Evolutionary conservation across 2,797 vertebrate species (phyloP).

Genomic region (Silurus lanzhouensis): DNA sequence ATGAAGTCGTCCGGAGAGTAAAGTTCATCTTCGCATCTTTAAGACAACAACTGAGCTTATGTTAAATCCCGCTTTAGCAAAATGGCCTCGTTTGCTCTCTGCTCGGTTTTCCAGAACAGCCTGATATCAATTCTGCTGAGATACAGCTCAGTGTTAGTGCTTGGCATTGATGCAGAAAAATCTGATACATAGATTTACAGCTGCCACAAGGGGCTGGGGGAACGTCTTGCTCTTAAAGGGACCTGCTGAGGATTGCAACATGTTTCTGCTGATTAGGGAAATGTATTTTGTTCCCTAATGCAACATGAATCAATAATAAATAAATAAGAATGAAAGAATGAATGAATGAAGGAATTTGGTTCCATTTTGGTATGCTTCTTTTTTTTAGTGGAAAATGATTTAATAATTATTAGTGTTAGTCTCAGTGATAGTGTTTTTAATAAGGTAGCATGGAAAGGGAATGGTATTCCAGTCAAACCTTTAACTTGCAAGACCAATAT

Average conservation of each 20-base stretch:
- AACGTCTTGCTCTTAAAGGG: conserved; percentile 69
- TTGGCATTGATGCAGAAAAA: conserved; percentile 69
- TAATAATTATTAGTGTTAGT: background rate
- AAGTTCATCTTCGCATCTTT: background rate
- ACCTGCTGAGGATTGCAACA: conserved; percentile 55
- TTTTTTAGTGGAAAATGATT: no score
- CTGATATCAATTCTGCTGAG: conserved; percentile 64
- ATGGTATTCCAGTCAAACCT: background rate
- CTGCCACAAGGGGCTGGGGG: conserved; percentile 65
- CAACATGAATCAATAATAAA: background rate
- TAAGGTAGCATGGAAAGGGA: background rate
- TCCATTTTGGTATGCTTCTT: no score
- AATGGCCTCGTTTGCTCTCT: conserved; percentile 31
- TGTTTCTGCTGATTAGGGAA: background rate
- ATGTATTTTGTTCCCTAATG: background rate
- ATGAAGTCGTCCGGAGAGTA: no score
- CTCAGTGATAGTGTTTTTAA: background rate
- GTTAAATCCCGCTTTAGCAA: background rate
- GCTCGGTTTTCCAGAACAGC: conserved; percentile 51
- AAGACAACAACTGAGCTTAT: background rate
- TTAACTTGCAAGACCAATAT: background rate
- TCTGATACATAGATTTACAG: conserved; percentile 73
- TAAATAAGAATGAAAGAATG: background rate
- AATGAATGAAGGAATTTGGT: background rate
- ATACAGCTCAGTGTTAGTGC: conserved; percentile 66